Evolutionary conservation across 2,888 invertebrate species (phyloP), one percentile per base, ranked within the genome.

Genomic region (Xanthorhoe designata): DNA sequence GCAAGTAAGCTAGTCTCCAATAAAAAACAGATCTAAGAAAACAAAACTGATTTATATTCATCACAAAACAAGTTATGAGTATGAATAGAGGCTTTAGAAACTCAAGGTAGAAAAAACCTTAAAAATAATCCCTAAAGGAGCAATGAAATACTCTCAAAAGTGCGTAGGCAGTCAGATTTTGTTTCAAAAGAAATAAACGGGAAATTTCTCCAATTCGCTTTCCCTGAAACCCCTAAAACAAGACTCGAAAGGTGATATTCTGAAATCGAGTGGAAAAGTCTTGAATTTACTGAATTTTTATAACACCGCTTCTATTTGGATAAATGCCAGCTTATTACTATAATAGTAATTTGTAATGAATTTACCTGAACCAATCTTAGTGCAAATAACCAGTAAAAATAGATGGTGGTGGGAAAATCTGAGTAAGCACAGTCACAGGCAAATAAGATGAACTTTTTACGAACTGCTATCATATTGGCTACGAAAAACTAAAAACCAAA

Each of bases 181-280:
- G 68, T 68, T 68, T 68, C 68, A 68, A 68, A 67, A 64, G 64
- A 68, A 68, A 57, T 64, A 68, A 61, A 64, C 57, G 51, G 56
- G 50, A 67, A 68, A 61, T 67, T 60, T 67, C 56, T 60, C 63
- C 63, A 53, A 68, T 68, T 64, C 60, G 63, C 63, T 66, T 61
- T 58, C 13, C 56, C 49, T 32, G 68, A 61, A 68, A 68, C 64
- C 68, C 45, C 64, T 64, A 64, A 68, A 68, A 68, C 64, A 68
- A 68, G 52, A 50, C 68, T 68, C 54, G 68, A 64, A 68, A 68
- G 68, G 64, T 64, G 68, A 68, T 68, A 68, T 64, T 68, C 60
- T 57, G 68, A 55, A 68, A 68, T 68, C 68, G 66, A 70, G 70
- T 71, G 66, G 68, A 57, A 58, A 69, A 66, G 57, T 70, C 70